Base-by-base conservation (phyloP, 1,140 invertebrate species). In the Hydropsyche tenuis region DNA sequence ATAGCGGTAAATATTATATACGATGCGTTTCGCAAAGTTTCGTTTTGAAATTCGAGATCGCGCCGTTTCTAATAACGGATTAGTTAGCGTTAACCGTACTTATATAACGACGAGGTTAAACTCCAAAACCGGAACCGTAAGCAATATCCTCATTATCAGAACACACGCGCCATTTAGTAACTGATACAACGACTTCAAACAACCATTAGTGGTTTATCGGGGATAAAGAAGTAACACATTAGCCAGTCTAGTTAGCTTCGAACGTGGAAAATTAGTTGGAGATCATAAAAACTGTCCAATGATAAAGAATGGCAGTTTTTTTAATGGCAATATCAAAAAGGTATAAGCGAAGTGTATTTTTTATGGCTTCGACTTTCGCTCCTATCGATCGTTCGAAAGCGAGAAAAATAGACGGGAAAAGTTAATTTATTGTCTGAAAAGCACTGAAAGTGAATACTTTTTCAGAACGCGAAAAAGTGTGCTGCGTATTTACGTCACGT, bases 131-230 rank as follows among this genome's bases (percentile, higher is more conserved):
- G 56, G 20, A 60, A 60, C 20, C 12, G 56, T 60, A 25, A 9
- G 56, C 56, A 12, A 60, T 60, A 60, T 60, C 56, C 56, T 25
- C 56, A 60, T 23, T 60, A 60, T 60, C 56, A 60, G 23, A 60
- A 27, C 56, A 60, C 56, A 60, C 56, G 56, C 56, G 56, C 56
- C 56, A 60, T 60, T 60, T 60, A 60, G 22, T 60, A 60, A 60
- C 56, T 23, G 23, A 60, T 60, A 60, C 56, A 25, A 27, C 5
- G 20, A 60, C 23, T 60, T 14, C 16, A 18, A 60, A 60, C 20
- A 25, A 11, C 56, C 56, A 60, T 60, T 60, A 60, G 56, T 60
- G 56, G 56, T 27, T 60, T 60, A 60, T 60, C 23, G 14, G 30
- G 56, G 23, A 60, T 60, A 27, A 60, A 27, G 23, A 60, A 60